Percentiles rank a stretch among this genome's conserved stretches.
phyloP scores from a whole-genome alignment of 2,113 vertebrate genomes.

The Prochilodus magdalenae region DNA sequence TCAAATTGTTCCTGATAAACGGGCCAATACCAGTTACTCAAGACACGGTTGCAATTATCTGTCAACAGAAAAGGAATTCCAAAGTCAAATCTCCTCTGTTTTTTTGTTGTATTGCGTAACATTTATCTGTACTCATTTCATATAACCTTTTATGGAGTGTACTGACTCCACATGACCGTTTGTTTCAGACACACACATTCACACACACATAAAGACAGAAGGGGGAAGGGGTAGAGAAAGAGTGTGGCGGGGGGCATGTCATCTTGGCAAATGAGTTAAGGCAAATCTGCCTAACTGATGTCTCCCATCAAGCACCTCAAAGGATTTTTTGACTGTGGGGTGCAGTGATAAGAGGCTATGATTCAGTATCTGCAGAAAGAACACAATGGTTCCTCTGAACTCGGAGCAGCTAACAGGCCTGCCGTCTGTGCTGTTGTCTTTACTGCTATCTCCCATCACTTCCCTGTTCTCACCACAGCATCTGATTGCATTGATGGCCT shows the following conservation, averaged over 20 bases:
- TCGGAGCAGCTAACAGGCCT: slow-evolving; percentile 47
- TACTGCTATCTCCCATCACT: slow-evolving; percentile 67
- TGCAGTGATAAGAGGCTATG: slow-evolving; percentile 61
- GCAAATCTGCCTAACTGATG: slow-evolving; percentile 37
- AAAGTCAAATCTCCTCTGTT: too few relatives aligned
- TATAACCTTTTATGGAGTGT: too few relatives aligned
- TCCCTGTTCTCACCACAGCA: slow-evolving; percentile 62
- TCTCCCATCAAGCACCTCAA: slow-evolving; percentile 43
- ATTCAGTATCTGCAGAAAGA: slow-evolving; percentile 62
- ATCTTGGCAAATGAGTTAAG: slow-evolving; percentile 16
- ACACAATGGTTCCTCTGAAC: slow-evolving; percentile 69
- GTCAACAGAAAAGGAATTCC: too few relatives aligned
- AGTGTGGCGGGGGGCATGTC: not conserved
- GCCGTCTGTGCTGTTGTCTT: slow-evolving; percentile 59
- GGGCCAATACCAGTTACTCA: too few relatives aligned
- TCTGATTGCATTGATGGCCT: slow-evolving; percentile 66
- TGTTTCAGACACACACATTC: not conserved
- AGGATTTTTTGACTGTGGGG: slow-evolving; percentile 66
- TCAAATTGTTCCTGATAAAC: too few relatives aligned
- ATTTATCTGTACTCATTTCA: too few relatives aligned
- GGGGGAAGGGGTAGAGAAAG: not conserved
- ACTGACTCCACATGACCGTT: too few relatives aligned
- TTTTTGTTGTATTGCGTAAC: too few relatives aligned
- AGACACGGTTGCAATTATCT: too few relatives aligned
- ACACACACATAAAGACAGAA: not conserved